Base-by-base conservation (phyloP, 2,888 invertebrate species). In the Bellardia pandia region DNA sequence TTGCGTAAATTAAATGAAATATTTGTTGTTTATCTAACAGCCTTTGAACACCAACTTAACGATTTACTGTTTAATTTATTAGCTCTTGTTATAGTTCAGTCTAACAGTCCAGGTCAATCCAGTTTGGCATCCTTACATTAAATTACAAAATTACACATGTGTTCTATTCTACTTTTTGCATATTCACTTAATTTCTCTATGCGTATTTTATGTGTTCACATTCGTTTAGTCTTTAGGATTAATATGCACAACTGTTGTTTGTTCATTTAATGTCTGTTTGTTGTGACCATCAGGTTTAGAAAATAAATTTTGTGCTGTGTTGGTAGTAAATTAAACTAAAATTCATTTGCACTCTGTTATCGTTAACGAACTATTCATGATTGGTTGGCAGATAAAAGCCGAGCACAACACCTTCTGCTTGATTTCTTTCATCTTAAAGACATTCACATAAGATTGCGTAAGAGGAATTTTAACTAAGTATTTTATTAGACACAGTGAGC, bases 361-460 rank as follows among this genome's bases (percentile, higher is more conserved):
- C 16, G 4, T 64, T 83, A 83, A 83, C 8, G 62, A 83, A 77
- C 77, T 77, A 83, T 83, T 71, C 71, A 83, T 16, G n/a, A 3
- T 3, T 64, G 14, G 37, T 33, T 3, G 40, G 14, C 56, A 33
- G 58, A 1, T 7, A 51, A 4, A 30, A 30, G 2, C 56, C 3
- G 3, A 48, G 5, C 33, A 0, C 3, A 58, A 74, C 48, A 56
- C 48, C 58, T 58, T 58, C 37, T 37, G 13, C 23, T 37, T 1
- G 6, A 23, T 60, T 16, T 7, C 30, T 33, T 7, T 33, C 16
- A 9, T 37, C 45, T 33, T 66, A n/a, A 37, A 75, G 37, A 75
- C 11, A 60, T 9, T 9, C 13, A 42, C 30, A 11, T 13, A 72
- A 7, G 45, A 71, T 11, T 13, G 45, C 23, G 16, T 45, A 45